Evolutionary conservation across 1,140 invertebrate genomes (phyloP).

Genomic region (Drosophila azteca): DNA sequence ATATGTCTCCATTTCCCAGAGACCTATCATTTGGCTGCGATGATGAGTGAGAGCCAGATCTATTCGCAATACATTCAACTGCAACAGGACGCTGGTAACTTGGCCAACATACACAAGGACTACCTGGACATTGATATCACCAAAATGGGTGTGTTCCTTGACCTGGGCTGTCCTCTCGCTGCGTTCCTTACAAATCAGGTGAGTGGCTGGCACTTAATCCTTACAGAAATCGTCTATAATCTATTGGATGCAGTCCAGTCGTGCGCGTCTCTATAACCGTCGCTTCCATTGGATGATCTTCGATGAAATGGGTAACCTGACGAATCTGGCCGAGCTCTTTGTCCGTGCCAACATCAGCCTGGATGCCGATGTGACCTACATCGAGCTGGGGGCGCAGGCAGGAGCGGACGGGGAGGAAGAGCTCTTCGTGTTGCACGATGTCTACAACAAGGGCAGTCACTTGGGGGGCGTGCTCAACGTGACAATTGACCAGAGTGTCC

Average conservation of each 20-base stretch:
- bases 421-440: constrained; percentile 61
- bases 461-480: constrained; percentile 71
- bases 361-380: constrained; percentile 66
- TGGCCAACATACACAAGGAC: constrained; percentile 39
- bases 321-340: constrained; percentile 38
- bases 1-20: constrained; percentile 11
- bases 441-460: constrained; percentile 75
- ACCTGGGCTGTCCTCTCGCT: constrained; percentile 53
- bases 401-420: not conserved
- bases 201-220: not conserved
- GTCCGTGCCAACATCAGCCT: constrained; percentile 61
- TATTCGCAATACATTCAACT: constrained; percentile 65
- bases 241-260: constrained; percentile 49
- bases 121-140: constrained; percentile 57
- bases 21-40: constrained; percentile 31
- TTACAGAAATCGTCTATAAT: not conserved
- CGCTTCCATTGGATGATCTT: constrained; percentile 70
- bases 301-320: constrained; percentile 50
- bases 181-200: constrained; percentile 58
- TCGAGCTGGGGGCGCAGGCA: constrained; percentile 11
- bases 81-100: constrained; percentile 9
- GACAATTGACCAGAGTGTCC: constrained; percentile 66
- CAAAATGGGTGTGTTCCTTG: constrained; percentile 64
- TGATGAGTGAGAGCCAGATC: constrained; percentile 44
- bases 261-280: constrained; percentile 48